Evolutionary conservation across 2,888 invertebrate genomes (phyloP).

Genomic region (Cryptophagus acutangulus): DNA sequence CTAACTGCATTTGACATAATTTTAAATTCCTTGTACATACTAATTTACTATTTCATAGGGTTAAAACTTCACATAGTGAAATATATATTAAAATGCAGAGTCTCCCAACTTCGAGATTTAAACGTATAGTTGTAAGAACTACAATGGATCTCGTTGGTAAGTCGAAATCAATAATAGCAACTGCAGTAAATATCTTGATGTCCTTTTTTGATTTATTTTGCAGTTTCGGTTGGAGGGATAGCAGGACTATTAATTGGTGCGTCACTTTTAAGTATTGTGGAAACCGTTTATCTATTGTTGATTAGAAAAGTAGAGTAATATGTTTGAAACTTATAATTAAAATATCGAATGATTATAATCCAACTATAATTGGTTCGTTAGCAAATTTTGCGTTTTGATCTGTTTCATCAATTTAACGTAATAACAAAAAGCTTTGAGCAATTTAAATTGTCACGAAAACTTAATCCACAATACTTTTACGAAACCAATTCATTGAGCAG

Average conservation of each 20-base stretch:
- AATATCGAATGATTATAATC: too few relatives aligned
- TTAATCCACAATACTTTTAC: too few relatives aligned
- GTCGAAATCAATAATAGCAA: slow-evolving; percentile 20
- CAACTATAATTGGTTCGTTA: too few relatives aligned
- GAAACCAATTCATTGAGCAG: slow-evolving; percentile 29
- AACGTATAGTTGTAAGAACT: slow-evolving; percentile 57
- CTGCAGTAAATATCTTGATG: background rate
- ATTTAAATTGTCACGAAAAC: too few relatives aligned
- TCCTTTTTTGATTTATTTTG: slow-evolving; percentile 31
- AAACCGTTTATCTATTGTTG: slow-evolving; percentile 54
- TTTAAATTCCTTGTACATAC: slow-evolving; percentile 11
- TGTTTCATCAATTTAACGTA: too few relatives aligned
- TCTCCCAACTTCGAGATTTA: slow-evolving; percentile 54
- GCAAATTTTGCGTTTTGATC: too few relatives aligned
- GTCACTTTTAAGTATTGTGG: slow-evolving; percentile 55
- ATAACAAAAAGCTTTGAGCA: too few relatives aligned
- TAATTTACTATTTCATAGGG: slow-evolving; percentile 17
- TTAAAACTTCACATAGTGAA: slow-evolving; percentile 32
- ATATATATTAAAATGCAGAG: slow-evolving; percentile 52
- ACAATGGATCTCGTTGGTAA: slow-evolving; percentile 59
- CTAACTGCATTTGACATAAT: slow-evolving; percentile 10
- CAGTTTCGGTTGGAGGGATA: slow-evolving; percentile 60
- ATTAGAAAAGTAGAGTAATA: slow-evolving; percentile 38
- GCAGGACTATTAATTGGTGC: slow-evolving; percentile 59
- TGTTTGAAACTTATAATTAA: slow-evolving; percentile 17